Conservation (phyloP, 1,140 invertebrate species). For the Mactra quadrangularis region DNA sequence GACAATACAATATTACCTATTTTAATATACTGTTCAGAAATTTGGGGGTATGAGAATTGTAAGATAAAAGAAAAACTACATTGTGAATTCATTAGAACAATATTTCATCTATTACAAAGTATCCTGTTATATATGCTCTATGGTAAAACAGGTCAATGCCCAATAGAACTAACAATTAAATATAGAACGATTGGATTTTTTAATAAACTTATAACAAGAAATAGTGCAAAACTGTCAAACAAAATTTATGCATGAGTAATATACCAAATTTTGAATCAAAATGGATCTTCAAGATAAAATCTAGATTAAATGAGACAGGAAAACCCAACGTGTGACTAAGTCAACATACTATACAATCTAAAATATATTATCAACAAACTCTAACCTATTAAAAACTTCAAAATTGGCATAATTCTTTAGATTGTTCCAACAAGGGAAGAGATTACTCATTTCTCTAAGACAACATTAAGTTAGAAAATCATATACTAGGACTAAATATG, state of each 20-base stretch:
- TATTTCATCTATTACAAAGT: not conserved
- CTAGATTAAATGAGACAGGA: not conserved
- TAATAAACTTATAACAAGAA: constrained; percentile 27
- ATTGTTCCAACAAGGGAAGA: not conserved
- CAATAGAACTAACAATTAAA: not conserved
- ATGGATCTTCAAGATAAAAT: not conserved
- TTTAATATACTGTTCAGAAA: constrained; percentile 2
- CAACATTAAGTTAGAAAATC: no score
- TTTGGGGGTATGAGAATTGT: constrained; percentile 21
- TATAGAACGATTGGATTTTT: constrained; percentile 16
- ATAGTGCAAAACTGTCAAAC: not conserved
- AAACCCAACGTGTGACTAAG: not conserved
- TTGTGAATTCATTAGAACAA: constrained; percentile 14
- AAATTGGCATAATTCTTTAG: constrained; percentile 2
- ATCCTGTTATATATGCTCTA: constrained; percentile 23
- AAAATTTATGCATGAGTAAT: not conserved
- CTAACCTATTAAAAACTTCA: constrained; percentile 5
- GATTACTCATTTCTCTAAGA: not conserved
- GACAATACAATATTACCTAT: constrained; percentile 2
- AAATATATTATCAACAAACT: not conserved
- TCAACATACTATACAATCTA: not conserved
- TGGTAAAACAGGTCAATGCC: constrained; percentile 3
- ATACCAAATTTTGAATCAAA: not conserved
- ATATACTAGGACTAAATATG: not conserved
- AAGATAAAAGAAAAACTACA: not conserved